These are phyloP conservation scores for Corvus hawaiiensis DNA, from an alignment of 2,113 vertebrate species.

Conservation along the genomic window DNA sequence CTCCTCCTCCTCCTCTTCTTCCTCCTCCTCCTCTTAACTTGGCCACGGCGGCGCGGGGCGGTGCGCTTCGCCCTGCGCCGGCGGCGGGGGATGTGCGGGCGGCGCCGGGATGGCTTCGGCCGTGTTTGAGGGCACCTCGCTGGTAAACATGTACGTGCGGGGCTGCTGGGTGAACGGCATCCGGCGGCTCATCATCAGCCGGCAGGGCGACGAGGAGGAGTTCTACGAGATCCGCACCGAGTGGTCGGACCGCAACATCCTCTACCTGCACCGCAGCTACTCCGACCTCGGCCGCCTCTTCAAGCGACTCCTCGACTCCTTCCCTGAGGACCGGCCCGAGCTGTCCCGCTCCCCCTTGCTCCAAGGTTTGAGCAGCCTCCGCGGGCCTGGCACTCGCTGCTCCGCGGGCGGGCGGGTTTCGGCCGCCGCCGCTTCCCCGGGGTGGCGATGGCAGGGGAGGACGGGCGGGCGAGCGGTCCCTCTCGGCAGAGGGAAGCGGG, in stretches of 20 bases:
- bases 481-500: not conserved
- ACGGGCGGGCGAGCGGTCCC: not conserved
- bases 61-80: slow-evolving; percentile 24
- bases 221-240: slow-evolving; percentile 95
- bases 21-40: not conserved
- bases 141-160: slow-evolving; percentile 96
- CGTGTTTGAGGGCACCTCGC: slow-evolving; percentile 94
- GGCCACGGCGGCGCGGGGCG: slow-evolving; percentile 18
- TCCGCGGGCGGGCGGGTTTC: not conserved
- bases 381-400: not conserved
- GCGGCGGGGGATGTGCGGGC: slow-evolving; percentile 58
- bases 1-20: not conserved
- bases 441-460: not conserved
- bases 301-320: slow-evolving; percentile 84
- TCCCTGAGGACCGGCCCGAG: slow-evolving; percentile 86
- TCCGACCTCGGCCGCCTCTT: slow-evolving; percentile 87
- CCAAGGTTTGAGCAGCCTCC: slow-evolving; percentile 78
- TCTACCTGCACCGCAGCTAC: slow-evolving; percentile 92
- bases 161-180: slow-evolving; percentile 98
- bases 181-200: slow-evolving; percentile 87
- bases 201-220: slow-evolving; percentile 89
- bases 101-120: slow-evolving; percentile 88
- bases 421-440: not conserved
- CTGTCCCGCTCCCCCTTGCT: slow-evolving; percentile 83
- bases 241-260: slow-evolving; percentile 94